Conservation (phyloP, 2,113 vertebrate genomes). For the Pituophis catenifer region DNA sequence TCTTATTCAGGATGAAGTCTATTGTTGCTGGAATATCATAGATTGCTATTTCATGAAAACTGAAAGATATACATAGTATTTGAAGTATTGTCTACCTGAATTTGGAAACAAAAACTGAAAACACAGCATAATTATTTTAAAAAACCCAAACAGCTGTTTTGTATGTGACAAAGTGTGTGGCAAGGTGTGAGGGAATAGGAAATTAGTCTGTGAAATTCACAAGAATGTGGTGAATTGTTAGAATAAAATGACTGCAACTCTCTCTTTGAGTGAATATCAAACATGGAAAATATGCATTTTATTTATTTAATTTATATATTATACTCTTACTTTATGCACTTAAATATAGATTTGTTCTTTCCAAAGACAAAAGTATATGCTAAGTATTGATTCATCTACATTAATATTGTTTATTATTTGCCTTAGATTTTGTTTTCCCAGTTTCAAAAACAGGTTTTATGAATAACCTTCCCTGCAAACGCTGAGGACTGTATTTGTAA, state of each 20-base stretch:
- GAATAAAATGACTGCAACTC: background rate
- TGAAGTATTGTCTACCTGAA: background rate
- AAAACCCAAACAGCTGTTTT: too few species aligned
- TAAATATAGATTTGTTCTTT: too few species aligned
- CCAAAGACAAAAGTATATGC: too few species aligned
- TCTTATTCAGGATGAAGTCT: constrained; percentile 12
- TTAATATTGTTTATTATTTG: too few species aligned
- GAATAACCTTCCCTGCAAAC: too few species aligned
- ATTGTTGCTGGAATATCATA: constrained; percentile 9
- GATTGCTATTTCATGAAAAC: constrained; percentile 15
- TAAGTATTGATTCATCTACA: too few species aligned
- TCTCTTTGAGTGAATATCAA: background rate
- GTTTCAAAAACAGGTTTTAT: too few species aligned
- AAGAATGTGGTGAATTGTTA: background rate
- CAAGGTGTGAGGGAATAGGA: background rate
- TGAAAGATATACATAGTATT: background rate
- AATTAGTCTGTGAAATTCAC: background rate
- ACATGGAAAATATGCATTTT: too few species aligned
- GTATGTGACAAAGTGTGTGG: background rate
- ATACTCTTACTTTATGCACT: too few species aligned
- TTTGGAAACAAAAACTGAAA: background rate
- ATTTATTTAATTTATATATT: background rate
- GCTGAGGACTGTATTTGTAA: too few species aligned
- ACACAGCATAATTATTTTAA: too few species aligned
- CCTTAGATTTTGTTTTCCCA: too few species aligned